A percentile compares a stretch with the other conserved stretches of the same genome.
Conservation (phyloP, 2,888 invertebrate genomes). For the Actias luna region DNA sequence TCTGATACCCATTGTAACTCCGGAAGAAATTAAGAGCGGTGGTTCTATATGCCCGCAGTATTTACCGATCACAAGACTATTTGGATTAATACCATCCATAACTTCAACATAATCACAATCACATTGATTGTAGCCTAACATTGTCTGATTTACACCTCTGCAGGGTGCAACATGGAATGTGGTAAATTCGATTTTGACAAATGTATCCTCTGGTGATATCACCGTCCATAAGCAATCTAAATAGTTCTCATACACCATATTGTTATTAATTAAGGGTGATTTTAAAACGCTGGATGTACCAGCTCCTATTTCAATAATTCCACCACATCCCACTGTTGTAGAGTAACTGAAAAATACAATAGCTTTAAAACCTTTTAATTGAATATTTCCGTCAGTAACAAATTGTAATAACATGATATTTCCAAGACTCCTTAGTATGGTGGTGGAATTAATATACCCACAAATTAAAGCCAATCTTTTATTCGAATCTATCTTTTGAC, state of each 20-base stretch:
- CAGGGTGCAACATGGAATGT: constrained; percentile 79
- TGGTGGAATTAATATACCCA: constrained; percentile 82
- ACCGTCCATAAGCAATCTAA: constrained; percentile 91
- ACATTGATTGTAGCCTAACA: constrained; percentile 75
- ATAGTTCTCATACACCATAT: constrained; percentile 81
- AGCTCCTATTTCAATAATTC: constrained; percentile 79
- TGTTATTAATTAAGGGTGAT: constrained; percentile 54
- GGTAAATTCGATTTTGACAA: constrained; percentile 82
- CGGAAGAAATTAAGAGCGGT: constrained; percentile 79
- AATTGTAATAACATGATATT: constrained; percentile 82
- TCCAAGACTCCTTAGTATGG: constrained; percentile 81
- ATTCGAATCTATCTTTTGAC: constrained; percentile 42
- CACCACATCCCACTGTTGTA: constrained; percentile 85
- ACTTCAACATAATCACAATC: constrained; percentile 88
- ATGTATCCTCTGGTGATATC: constrained; percentile 79
- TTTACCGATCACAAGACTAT: constrained; percentile 83
- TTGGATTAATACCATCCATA: constrained; percentile 86
- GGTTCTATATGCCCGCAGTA: constrained; percentile 86
- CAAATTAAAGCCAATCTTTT: constrained; percentile 83
- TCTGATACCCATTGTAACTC: constrained; percentile 83
- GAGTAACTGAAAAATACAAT: constrained; percentile 82
- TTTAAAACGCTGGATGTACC: constrained; percentile 59
- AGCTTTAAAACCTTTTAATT: constrained; percentile 81
- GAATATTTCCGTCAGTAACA: constrained; percentile 61
- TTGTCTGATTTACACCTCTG: constrained; percentile 59